phyloP scores from a whole-genome alignment of 1,140 invertebrate species.

The Acyrthosiphon pisum region DNA sequence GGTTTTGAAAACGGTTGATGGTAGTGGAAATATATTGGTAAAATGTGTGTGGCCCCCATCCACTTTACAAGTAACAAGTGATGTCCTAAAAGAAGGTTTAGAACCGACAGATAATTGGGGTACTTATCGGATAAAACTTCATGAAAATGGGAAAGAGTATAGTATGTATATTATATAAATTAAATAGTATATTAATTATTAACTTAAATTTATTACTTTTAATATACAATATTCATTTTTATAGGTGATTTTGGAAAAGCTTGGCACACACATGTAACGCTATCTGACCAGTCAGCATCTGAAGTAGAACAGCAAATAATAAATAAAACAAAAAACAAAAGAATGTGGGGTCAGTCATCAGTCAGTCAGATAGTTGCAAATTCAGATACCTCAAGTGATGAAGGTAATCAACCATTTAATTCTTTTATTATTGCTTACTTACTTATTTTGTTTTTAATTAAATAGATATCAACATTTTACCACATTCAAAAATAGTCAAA shows the following conservation, averaged over 20 bases:
- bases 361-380: neutral
- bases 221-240: neutral
- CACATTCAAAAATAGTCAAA: neutral
- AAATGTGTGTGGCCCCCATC: no score
- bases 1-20: no score
- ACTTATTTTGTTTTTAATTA: neutral
- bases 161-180: no score
- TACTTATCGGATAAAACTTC: no score
- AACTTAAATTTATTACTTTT: no score
- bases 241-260: neutral
- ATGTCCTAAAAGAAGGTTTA: no score
- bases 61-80: no score
- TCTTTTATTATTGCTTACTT: no score
- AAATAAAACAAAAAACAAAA: neutral
- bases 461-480: neutral
- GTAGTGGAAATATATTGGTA: no score
- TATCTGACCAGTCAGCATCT: neutral
- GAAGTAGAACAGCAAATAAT: neutral
- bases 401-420: neutral
- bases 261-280: neutral
- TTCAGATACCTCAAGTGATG: neutral
- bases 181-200: no score
- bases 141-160: no score
- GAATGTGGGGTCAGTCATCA: neutral
- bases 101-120: no score